Conservation (phyloP, 2,888 invertebrate genomes). For the Noctua janthe region DNA sequence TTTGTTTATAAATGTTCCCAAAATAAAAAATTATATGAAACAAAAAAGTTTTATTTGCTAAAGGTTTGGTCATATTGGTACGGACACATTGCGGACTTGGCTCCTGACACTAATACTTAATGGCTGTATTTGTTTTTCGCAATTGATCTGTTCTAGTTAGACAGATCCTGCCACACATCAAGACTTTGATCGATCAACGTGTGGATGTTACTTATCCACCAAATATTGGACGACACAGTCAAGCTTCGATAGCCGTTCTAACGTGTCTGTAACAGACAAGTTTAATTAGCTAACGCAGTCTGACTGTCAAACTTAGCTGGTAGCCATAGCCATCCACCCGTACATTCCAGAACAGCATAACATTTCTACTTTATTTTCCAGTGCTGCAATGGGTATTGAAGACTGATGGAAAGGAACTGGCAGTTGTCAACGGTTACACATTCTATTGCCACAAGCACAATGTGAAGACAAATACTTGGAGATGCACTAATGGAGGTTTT, state of each 20-base stretch:
- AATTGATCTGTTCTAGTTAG: no score
- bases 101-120: no score
- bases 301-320: neutral
- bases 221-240: slow-evolving; percentile 1
- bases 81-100: no score
- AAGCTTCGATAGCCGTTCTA: neutral
- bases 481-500: slow-evolving; percentile 15
- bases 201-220: no score
- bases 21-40: no score
- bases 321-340: neutral
- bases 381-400: slow-evolving; percentile 56
- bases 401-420: slow-evolving; percentile 65
- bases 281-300: neutral
- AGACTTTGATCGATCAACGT: no score
- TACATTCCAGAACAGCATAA: slow-evolving; percentile 7
- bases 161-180: no score
- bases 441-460: slow-evolving; percentile 55
- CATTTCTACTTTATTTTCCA: slow-evolving; percentile 32
- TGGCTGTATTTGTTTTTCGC: no score
- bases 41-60: no score
- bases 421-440: slow-evolving; percentile 58
- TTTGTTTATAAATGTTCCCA: no score
- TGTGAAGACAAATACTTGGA: slow-evolving; percentile 19
- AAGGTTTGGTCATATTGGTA: no score
- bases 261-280: no score